These are phyloP conservation scores for Meloidogyne hapla DNA, from an alignment of 1,140 invertebrate species.

Conservation along the genomic window DNA sequence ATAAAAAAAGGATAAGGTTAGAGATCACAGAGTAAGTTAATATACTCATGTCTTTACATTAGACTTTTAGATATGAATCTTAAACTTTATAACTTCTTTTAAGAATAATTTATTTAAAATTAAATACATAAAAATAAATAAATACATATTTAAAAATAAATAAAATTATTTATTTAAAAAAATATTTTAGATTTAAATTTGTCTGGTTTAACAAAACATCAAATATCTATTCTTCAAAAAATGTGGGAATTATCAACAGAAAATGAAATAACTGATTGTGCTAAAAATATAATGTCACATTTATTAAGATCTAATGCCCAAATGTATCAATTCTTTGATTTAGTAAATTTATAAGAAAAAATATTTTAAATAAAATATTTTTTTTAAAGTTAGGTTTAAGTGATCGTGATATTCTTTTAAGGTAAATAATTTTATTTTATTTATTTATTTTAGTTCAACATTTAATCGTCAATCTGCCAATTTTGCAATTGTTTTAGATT, in stretches of 20 bases:
- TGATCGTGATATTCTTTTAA: conserved; percentile 42
- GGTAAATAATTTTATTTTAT: not conserved
- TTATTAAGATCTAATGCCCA: conserved; percentile 43
- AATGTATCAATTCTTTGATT: conserved; percentile 47
- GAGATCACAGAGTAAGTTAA: no score
- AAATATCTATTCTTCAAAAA: conserved; percentile 46
- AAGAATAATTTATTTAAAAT: no score
- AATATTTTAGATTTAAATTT: not conserved
- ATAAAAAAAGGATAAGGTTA: no score
- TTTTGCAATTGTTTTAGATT: conserved; percentile 52
- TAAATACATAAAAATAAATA: not conserved
- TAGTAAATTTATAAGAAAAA: conserved; percentile 22
- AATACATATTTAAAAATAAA: not conserved
- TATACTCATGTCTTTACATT: no score
- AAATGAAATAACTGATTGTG: conserved; percentile 43
- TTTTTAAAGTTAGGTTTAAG: conserved; percentile 41
- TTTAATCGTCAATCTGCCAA: conserved; percentile 45
- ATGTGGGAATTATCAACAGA: conserved; percentile 49
- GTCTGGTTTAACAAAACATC: conserved; percentile 43
- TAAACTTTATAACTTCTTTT: no score
- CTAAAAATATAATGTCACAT: conserved; percentile 48
- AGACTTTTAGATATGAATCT: no score
- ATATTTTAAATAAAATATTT: conserved; percentile 14
- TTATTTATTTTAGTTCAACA: conserved; percentile 24
- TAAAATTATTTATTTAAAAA: not conserved